Base-by-base conservation (phyloP, 2,113 vertebrate species). In the Odontophorus gujanensis region DNA sequence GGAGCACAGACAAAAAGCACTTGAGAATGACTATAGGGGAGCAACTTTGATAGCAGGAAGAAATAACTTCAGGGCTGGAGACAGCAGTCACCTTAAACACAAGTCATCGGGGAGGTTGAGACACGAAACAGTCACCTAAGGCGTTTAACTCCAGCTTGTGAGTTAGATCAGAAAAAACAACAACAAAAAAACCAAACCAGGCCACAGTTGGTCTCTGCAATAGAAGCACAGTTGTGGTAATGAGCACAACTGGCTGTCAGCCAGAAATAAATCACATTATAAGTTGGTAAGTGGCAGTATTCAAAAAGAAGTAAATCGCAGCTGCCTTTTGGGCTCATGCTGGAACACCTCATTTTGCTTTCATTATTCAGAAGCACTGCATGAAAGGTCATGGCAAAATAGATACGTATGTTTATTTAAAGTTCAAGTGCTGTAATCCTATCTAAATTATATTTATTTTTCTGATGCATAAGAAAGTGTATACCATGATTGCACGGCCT, bases 351-450 rank as follows among this genome's bases (percentile, higher is more conserved):
- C 26, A 32, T 53, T 88, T 53, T 36, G 36, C 63, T 80, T 65
- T 68, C 73, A 47, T 81, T 69, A 58, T 16, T 62, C 65, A 90
- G 43, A 85, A 63, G 61, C 9, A 11, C 19, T 17, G 30, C 2
- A 4, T 18, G 63, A 79, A 87, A 83, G 88, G 59, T 51, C 72
- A 62, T 1, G 36, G 36, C 36, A 40, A 89, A 87, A 50, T 13
- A 40, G 40, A 55, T 59, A 45, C 7, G 38, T 63, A 45, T 6
- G 45, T 13, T 76, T 66, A 85, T 73, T 92, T 82, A 78, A 87
- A 92, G 83, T 58, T 55, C 62, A 96, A 92, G 43, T n/a, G 57
- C 57, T 86, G 32, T 36, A 87, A 82, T 93, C 36, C 74, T 50
- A 30, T 16, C 48, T 42, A 32, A 96, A 91, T 71, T 17, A 4